These are phyloP conservation scores for Apotomis capreana DNA, from an alignment of 2,888 invertebrate species.

Conservation along the genomic window DNA sequence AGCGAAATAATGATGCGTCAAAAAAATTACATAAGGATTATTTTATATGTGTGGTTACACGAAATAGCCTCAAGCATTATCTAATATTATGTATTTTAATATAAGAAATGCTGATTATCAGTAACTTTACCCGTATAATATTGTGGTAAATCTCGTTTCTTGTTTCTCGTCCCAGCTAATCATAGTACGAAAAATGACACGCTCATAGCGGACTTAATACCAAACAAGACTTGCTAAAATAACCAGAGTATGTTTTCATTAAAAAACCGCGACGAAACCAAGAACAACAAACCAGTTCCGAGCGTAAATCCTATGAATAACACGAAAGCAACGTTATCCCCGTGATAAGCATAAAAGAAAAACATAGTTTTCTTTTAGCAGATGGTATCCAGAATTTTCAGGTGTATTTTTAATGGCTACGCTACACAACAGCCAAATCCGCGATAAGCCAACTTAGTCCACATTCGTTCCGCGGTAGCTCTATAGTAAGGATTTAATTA, in stretches of 20 bases:
- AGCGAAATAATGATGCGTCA: no score
- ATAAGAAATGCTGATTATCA: not conserved
- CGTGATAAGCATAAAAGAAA: constrained; percentile 17
- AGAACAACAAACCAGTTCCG: constrained; percentile 11
- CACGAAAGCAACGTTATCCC: constrained; percentile 26
- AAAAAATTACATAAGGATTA: no score
- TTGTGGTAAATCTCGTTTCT: not conserved
- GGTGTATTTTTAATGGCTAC: constrained; percentile 54
- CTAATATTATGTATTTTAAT: not conserved
- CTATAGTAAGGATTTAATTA: constrained; percentile 33
- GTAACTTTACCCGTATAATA: not conserved
- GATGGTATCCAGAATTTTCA: constrained; percentile 31
- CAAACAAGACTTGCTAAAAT: not conserved
- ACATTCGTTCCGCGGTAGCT: constrained; percentile 22
- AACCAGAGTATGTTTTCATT: not conserved
- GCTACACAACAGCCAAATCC: constrained; percentile 58
- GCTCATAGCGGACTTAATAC: not conserved
- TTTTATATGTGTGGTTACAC: no score
- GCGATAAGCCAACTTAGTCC: constrained; percentile 71
- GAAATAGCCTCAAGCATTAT: no score
- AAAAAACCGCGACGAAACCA: constrained; percentile 6
- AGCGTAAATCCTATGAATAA: constrained; percentile 23
- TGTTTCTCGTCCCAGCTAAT: not conserved
- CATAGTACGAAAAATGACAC: not conserved
- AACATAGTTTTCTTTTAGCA: constrained; percentile 27